Conservation (phyloP, 2,797 vertebrate genomes). For the Pseudomugil tenellus region DNA sequence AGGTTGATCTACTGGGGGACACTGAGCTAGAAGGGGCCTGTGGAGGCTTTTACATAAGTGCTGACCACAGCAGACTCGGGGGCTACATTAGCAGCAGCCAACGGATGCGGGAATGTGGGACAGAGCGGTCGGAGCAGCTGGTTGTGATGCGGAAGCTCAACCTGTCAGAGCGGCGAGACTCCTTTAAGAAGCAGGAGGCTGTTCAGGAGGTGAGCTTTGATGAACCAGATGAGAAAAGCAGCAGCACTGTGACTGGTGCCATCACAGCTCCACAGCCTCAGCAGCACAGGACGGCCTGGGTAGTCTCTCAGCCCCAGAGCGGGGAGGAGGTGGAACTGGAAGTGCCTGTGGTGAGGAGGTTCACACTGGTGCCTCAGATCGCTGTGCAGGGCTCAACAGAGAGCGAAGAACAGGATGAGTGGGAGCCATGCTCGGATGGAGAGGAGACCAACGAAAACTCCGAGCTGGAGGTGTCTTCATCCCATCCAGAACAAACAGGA, state of each 20-base stretch:
- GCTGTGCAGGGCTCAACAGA: conserved; percentile 90
- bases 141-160: conserved; percentile 96
- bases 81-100: conserved; percentile 73
- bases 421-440: conserved; percentile 86
- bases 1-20: conserved; percentile 68
- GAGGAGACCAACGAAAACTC: conserved; percentile 66
- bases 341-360: conserved; percentile 68
- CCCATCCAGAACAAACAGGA: conserved; percentile 30
- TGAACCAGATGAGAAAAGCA: conserved; percentile 84
- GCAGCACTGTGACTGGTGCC: conserved; percentile 28
- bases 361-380: conserved; percentile 87
- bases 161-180: conserved; percentile 93
- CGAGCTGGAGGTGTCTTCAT: conserved; percentile 23
- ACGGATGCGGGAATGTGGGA: conserved; percentile 75
- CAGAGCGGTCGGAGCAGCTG: conserved; percentile 87
- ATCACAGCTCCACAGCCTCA: conserved; percentile 21
- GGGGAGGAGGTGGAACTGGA: conserved; percentile 63
- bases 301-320: conserved; percentile 44
- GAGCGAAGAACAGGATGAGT: conserved; percentile 85
- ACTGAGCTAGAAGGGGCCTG: conserved; percentile 57
- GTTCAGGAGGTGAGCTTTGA: conserved; percentile 98
- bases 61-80: conserved; percentile 74
- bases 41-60: conserved; percentile 46
- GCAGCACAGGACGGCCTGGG: conserved; percentile 71
- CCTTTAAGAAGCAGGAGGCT: conserved; percentile 97